Conservation (phyloP, 2,797 vertebrate species). For the Sphenopsis melanotis region DNA sequence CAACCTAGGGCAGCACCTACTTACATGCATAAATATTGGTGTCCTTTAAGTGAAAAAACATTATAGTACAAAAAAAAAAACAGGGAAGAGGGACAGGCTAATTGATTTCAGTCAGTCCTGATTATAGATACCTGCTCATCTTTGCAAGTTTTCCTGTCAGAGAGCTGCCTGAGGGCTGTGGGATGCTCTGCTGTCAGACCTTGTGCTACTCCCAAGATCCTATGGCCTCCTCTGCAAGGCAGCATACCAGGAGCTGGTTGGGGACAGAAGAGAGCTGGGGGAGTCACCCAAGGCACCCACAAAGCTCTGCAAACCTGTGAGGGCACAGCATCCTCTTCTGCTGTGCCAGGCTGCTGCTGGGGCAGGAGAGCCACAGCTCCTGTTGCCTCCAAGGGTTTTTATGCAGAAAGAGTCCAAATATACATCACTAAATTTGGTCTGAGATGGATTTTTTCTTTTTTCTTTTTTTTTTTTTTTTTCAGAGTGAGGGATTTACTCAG, state of each 20-base stretch:
- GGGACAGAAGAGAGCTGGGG: not conserved
- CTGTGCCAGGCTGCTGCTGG: not conserved
- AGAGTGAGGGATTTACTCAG: not conserved
- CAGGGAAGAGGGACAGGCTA: not conserved
- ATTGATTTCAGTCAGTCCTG: not conserved
- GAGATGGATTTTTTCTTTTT: not conserved
- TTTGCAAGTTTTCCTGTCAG: not conserved
- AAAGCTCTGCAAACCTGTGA: not conserved
- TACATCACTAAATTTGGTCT: not conserved
- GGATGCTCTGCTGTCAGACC: not conserved
- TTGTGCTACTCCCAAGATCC: not conserved
- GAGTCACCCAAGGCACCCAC: not conserved
- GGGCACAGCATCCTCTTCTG: not conserved
- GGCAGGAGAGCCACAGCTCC: not conserved
- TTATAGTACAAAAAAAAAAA: not conserved
- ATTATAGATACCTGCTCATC: not conserved
- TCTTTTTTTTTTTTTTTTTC: not conserved
- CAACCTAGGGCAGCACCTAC: not conserved
- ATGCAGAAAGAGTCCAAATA: not conserved
- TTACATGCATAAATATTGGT: not conserved
- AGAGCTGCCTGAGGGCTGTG: not conserved
- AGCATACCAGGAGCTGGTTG: rapidly evolving
- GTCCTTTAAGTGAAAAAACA: not conserved
- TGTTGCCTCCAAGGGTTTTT: rapidly evolving
- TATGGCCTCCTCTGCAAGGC: not conserved